A percentile compares a stretch with the other conserved stretches of the same genome.
These are phyloP conservation scores for Macrosteles quadrilineatus DNA, from an alignment of 1,140 invertebrate genomes.

Conservation along the genomic window DNA sequence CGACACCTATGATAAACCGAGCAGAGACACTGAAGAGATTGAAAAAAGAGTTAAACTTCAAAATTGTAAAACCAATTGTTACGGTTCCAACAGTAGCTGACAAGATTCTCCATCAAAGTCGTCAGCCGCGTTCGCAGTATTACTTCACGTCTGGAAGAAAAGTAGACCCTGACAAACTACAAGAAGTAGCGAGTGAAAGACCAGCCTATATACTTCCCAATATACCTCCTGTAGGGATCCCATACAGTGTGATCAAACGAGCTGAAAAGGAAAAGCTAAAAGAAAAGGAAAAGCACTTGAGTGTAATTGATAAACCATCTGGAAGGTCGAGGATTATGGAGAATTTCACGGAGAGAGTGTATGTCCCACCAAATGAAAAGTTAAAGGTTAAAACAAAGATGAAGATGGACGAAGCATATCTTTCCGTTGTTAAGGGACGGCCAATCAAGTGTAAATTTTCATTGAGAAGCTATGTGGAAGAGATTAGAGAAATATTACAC, in stretches of 20 bases:
- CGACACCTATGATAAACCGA: too few relatives aligned
- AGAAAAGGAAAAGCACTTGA: not conserved
- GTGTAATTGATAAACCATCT: not conserved
- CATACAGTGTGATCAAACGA: not conserved
- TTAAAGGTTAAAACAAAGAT: not conserved
- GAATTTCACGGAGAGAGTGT: constrained; percentile 3
- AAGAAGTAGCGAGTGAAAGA: not conserved
- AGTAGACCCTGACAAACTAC: not conserved
- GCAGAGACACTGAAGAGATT: not conserved
- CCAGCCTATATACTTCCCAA: not conserved
- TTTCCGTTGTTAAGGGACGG: not conserved
- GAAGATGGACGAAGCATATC: not conserved
- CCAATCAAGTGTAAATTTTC: constrained; percentile 18
- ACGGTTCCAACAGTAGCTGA: not conserved
- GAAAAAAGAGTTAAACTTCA: constrained; percentile 9
- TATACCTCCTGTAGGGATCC: not conserved
- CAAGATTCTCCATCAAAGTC: constrained; percentile 1
- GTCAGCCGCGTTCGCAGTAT: not conserved
- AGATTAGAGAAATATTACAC: not conserved
- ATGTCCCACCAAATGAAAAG: constrained; percentile 8
- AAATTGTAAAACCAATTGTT: constrained; percentile 14
- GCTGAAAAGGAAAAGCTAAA: not conserved
- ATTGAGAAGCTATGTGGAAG: constrained; percentile 6
- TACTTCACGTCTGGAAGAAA: constrained; percentile 21
- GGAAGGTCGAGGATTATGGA: not conserved